Base-by-base conservation (phyloP, 2,888 invertebrate genomes). In the Cephus rjabovi region DNA sequence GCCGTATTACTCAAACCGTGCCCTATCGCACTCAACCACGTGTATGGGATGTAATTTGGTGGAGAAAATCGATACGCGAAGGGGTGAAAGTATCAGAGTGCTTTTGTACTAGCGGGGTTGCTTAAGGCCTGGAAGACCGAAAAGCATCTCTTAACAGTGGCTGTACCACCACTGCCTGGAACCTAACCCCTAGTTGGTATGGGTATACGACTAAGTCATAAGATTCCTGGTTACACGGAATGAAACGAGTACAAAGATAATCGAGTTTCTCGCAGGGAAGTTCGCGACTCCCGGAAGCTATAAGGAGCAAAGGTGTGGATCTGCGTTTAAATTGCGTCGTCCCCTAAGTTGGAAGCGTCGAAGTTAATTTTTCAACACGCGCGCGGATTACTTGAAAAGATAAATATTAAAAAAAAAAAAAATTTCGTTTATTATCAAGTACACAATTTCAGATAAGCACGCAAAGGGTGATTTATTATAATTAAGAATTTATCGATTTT, bases 241-340 rank as follows among this genome's bases (percentile, higher is more conserved):
- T 3, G 23, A 9, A 73, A 73, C 79, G 80, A 80, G 79, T 77
- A 79, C 77, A 70, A 40, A 79, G 79, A 81, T 85, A 85, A 85
- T 85, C 80, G 81, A 85, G 81, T 85, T 83, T 79, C 76, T 75
- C 35, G 79, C 80, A 70, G 33, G 75, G 69, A 71, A 75, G 74
- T 15, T 76, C 56, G 56, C 9, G 56, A 56, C 56, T 23, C 2
- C 69, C 23, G 75, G 74, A 34, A 75, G 77, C 80, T 80, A 81
- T 78, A 81, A 80, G 77, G 12, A 80, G 77, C 79, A 78, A 82
- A 84, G 81, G 78, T 81, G 79, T 79, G 70, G 75, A 69, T 79
- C 77, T 75, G 77, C 76, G 40, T 74, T 79, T 77, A 80, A 79
- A 81, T 80, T 77, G 73, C 70, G 77, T 80, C 80, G 79, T 76